Evolutionary conservation across 2,888 invertebrate genomes (phyloP), one percentile per base, ranked within the genome.

Genomic region (Choristoneura rosaceana): DNA sequence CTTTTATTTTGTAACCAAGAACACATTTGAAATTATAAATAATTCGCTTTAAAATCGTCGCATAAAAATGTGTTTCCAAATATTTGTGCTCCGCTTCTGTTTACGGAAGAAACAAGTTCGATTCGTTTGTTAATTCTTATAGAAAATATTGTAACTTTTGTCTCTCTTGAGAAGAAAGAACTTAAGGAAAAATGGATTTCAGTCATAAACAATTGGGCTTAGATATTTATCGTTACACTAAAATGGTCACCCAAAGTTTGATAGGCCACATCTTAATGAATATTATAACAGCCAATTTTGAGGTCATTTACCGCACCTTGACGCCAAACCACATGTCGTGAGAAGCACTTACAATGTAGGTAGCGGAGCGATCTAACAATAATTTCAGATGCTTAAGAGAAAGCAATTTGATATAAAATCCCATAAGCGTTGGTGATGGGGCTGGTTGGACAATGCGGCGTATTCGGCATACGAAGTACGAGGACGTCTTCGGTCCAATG

Each of bases 401-500:
- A 33, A 62, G 59, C 63, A 73, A 68, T 73, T 73, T 73, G 64
- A 59, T 65, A 52, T 47, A 61, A 43, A 59, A 65, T 14, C 55
- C 52, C 63, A 33, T 55, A 41, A 58, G 34, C 38, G 10, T 52
- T 64, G 17, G 47, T n/a, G 59, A 60, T 47, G 8, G 77, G 77
- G 78, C 66, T 73, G 74, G 71, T 71, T 71, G 64, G 74, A 79
- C 77, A 76, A 80, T 77, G 78, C 66, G 70, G 73, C 81, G 81
- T 82, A 84, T 86, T 87, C 79, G 82, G 89, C 83, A 87, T 88
- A 87, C 84, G 82, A 84, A 88, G 81, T 82, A 80, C 78, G 77
- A 73, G 78, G 65, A 33, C 34, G 60, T 10, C 74, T 78, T 74
- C 78, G 78, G 68, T 61, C 73, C 45, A 70, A 63, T 79, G 82